Evolutionary conservation across 1,140 invertebrate species (phyloP), one percentile per base, ranked within the genome.

Genomic region (Platyscapa corneri): DNA sequence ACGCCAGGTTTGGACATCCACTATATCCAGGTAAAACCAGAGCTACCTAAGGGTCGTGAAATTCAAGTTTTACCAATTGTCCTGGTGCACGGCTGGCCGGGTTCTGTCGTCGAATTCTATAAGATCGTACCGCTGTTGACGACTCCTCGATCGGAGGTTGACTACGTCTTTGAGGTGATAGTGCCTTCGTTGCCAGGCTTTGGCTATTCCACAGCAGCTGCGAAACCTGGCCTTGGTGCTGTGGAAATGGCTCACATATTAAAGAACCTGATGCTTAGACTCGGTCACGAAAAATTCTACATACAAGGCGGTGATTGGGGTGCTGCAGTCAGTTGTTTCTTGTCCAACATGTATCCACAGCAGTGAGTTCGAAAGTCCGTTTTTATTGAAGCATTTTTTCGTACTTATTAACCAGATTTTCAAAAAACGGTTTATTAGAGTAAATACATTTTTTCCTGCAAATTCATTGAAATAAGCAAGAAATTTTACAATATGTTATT

Each of bases 81-180:
- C 0, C 42, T 99, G 0, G 88, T 97, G 10, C 97, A 99, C 89
- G 98, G 98, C n/a, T 99, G 98, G 98, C 98, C 98, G 5, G 97
- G 98, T 37, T 97, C 97, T 0, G 94, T 98, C 6, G 94, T 96
- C 20, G 97, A 98, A 91, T 98, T 98, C 90, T 96, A 97, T 86
- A 96, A 97, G 88, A 94, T 97, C 1, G 96, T 97, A 86, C 97
- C 97, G 0, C 65, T 96, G 39, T 88, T 98, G 23, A 96, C 95
- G 0, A 95, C 93, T 23, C 93, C 94, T 0, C 92, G 93, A 86
- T 85, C 92, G 3, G 94, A 93, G 8, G 91, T 92, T 16, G 93
- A 96, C 84, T 95, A 96, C 86, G 96, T 96, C 8, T 98, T 98
- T 89, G 97, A 98, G 92, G 91, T 98, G 0, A 94, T 98, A 0